These are phyloP conservation scores for Phylloscopus whistleri DNA, from an alignment of 2,113 vertebrate species.

Conservation along the genomic window DNA sequence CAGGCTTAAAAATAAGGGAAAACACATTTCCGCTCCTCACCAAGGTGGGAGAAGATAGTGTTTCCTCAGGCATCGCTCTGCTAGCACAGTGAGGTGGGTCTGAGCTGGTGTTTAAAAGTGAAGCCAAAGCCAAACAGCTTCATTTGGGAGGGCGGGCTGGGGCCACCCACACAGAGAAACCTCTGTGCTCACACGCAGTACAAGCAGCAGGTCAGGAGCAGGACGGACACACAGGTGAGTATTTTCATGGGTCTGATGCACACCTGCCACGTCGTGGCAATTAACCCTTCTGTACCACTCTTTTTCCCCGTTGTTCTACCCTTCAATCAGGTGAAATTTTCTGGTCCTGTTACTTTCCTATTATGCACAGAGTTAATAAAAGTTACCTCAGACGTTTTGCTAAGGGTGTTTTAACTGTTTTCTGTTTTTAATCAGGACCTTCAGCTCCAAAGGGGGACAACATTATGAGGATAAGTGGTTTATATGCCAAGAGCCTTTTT, in stretches of 20 bases:
- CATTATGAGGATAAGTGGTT: not conserved
- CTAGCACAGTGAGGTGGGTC: not conserved
- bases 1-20: conserved; percentile 35
- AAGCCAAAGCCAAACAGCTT: not conserved
- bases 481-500: conserved; percentile 13
- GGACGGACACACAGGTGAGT: fast-evolving
- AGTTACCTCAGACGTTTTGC: not conserved
- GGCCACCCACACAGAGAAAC: not conserved
- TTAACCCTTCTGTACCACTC: not conserved
- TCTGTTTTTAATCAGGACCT: not conserved
- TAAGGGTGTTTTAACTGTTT: not conserved
- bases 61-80: not conserved
- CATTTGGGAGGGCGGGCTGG: not conserved
- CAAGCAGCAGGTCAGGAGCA: not conserved
- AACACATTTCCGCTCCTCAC: conserved; percentile 2
- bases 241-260: not conserved
- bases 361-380: conserved; percentile 33
- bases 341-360: conserved; percentile 6
- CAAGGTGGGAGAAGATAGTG: not conserved
- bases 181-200: not conserved
- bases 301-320: not conserved
- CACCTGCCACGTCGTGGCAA: not conserved
- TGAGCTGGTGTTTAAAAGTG: not conserved
- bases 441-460: not conserved
- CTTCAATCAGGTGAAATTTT: conserved; percentile 41